phyloP scores from a whole-genome alignment of 2,888 invertebrate genomes.

The Rambutsinella grinnellia region DNA sequence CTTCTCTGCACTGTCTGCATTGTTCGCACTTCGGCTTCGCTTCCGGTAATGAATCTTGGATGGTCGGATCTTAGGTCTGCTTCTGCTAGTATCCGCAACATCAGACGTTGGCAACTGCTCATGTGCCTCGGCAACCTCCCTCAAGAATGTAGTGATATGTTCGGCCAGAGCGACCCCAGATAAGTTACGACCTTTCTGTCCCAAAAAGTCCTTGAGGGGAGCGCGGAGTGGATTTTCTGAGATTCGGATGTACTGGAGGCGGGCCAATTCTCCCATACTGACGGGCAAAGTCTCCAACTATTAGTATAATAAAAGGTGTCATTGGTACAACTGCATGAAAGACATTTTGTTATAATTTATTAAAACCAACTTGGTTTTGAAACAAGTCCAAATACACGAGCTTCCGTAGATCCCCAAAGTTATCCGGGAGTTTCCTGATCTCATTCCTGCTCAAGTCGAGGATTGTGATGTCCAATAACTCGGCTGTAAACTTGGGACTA shows the following conservation, averaged over 20 bases:
- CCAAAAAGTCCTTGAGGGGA: constrained; percentile 10
- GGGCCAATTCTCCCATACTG: constrained; percentile 22
- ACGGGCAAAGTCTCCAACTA: constrained; percentile 22
- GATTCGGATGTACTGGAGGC: constrained; percentile 2
- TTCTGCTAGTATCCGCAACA: too few relatives aligned
- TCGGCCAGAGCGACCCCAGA: too few relatives aligned
- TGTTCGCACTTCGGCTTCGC: too few relatives aligned
- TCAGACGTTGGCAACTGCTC: too few relatives aligned
- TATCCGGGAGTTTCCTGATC: neutral
- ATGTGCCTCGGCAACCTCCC: too few relatives aligned
- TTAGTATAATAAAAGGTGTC: neutral
- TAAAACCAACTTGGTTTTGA: constrained; percentile 1
- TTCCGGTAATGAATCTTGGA: too few relatives aligned
- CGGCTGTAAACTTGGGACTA: neutral
- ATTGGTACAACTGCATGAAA: neutral
- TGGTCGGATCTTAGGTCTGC: too few relatives aligned
- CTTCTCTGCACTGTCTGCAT: too few relatives aligned
- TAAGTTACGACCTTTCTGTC: too few relatives aligned
- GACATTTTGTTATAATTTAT: neutral
- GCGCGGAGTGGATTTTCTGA: constrained; percentile 13
- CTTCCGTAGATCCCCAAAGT: constrained; percentile 2
- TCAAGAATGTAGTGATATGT: too few relatives aligned
- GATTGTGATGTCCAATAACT: neutral
- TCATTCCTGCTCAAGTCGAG: constrained; percentile 14
- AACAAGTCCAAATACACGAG: constrained; percentile 23